Base-by-base conservation (phyloP, 2,797 vertebrate species). In the Epinephelus malabaricus region DNA sequence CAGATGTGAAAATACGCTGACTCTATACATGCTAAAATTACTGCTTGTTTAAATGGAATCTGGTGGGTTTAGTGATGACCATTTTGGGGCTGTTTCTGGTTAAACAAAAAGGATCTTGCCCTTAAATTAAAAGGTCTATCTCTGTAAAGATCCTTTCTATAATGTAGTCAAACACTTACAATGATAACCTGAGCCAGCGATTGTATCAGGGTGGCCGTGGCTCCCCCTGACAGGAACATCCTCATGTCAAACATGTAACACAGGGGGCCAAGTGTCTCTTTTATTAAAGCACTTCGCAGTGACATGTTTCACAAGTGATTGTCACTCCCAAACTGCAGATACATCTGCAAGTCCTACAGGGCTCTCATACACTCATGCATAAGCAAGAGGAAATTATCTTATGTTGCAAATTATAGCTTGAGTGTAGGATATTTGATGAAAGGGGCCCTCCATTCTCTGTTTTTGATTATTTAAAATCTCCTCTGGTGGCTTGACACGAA, bases 331-430 rank as follows among this genome's bases (percentile, higher is more conserved):
- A 25, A 46, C 18, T n/a, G 19, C 72, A 25, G 25, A 5, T 59
- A 19, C 21, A 69, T 81, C 50, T 61, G 23, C 15, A 34, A 60
- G 54, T 59, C 73, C 25, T 25, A 1, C 18, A 27, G 69, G 30
- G n/a, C 27, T 65, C 59, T 3, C 12, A 18, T 27, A 61, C 30
- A 30, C n/a, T 12, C 68, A 27, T 51, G 63, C 27, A 64, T 67
- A 23, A 47, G 43, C 40, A 46, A 61, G 30, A 69, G 38, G 69
- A 55, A 69, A 71, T 40, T 14, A 55, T 74, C 38, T 45, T 17
- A 1, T 40, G 53, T 49, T 68, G 66, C 6, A 38, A 77, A 82
- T 84, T 18, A 1, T 7, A 2, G 50, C 38, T 40, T 77, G 34
- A 3, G 23, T 73, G 43, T 76, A 56, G 51, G 1, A 66, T 14